Evolutionary conservation across 1,140 invertebrate species (phyloP), one percentile per base, ranked within the genome.

Genomic region (Drosophila obscura): DNA sequence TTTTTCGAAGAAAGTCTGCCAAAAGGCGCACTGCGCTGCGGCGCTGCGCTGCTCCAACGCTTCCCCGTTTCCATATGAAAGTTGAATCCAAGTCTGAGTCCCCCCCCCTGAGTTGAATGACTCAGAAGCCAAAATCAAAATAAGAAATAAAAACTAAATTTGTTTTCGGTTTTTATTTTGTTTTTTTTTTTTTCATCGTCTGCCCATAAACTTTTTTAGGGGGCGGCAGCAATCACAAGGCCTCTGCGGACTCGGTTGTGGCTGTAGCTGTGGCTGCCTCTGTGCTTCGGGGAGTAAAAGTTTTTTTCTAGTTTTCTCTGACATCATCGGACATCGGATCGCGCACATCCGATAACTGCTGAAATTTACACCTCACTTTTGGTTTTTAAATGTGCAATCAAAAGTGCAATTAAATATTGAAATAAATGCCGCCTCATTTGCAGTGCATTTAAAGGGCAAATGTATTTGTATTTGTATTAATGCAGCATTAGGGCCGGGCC

Each of bases 41-140:
- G 16, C 16, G 16, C 16, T 16, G 22, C 35, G 6, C 5, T 19
- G 16, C 1, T 16, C 22, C 6, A 8, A 5, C 49, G 43, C 44
- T 31, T 7, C 16, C 26, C 16, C 26, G 35, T 15, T 35, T 46
- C 15, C 41, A 75, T 80, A 77, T 75, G 80, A 83, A 83, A 83
- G 81, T 85, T 71, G 11, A 39, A 39, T 39, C 35, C 11, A 39
- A 39, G 11, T 13, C 11, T 16, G 13, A 26, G 28, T 35, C 28
- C 28, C 6, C 1, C 1, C 7, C 31, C 8, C 31, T 8, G 79
- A 55, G 83, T 77, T 89, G 83, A 89, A 89, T 87, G 83, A 87
- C 83, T 87, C 83, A 88, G 58, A 76, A 69, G 77, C 73, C 67
- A 80, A 80, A 80, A 87, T 74, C 66, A 68, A 81, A 80, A 67